A percentile compares a stretch with the other conserved stretches of the same genome.
phyloP scores from a whole-genome alignment of 2,888 invertebrate genomes.

The Schizotus pectinicornis region DNA sequence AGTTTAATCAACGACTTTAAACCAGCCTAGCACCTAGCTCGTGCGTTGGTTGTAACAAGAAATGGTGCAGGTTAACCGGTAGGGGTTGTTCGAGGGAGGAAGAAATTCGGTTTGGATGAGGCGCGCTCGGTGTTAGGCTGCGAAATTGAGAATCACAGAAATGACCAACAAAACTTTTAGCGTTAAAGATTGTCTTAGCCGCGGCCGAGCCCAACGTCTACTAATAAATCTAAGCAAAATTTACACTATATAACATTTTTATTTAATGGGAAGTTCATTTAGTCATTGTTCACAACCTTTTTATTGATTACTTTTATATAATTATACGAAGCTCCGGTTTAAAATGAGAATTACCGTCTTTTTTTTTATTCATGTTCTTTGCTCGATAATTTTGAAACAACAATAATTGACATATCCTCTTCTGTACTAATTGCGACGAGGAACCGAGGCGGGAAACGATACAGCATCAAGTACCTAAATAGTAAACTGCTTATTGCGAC shows the following conservation, averaged over 20 bases:
- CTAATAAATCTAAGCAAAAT: conserved; percentile 45
- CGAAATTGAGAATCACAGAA: conserved; percentile 7
- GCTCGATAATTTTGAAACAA: conserved; percentile 25
- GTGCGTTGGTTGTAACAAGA: too few species aligned
- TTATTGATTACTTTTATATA: conserved; percentile 50
- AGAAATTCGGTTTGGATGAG: too few species aligned
- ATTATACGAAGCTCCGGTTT: conserved; percentile 40
- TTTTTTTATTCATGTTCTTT: conserved; percentile 19
- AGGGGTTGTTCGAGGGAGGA: too few species aligned
- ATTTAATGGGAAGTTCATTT: conserved; percentile 38
- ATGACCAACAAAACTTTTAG: conserved; percentile 26
- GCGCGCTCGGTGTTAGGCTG: not conserved
- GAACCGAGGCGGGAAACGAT: conserved; percentile 10
- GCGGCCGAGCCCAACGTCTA: conserved; percentile 45
- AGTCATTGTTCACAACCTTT: conserved; percentile 54
- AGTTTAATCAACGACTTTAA: not conserved
- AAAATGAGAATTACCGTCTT: conserved; percentile 15
- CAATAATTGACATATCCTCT: conserved; percentile 44
- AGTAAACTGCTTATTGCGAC: not conserved
- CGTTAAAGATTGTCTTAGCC: conserved; percentile 39
- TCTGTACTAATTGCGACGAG: conserved; percentile 26
- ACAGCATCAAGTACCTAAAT: not conserved
- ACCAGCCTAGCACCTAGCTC: not conserved
- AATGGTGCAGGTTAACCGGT: too few species aligned
- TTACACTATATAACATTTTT: conserved; percentile 40